Evolutionary conservation across 2,797 vertebrate genomes (phyloP), one percentile per base, ranked within the genome.

Genomic region (Schizopygopsis pylzovi): DNA sequence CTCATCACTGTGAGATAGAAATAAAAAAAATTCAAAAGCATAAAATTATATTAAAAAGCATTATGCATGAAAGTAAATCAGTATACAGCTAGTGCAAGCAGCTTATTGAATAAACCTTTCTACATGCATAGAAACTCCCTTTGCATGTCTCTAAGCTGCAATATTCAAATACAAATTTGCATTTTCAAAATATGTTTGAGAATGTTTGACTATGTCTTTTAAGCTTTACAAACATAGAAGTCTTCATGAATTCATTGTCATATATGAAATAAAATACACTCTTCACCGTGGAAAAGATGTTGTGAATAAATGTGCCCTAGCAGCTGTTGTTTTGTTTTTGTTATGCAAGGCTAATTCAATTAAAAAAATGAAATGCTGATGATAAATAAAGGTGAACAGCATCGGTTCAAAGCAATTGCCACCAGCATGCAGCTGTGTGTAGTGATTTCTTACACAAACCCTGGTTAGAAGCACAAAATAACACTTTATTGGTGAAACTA

Each of bases 1-100:
- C 92, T 92, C 84, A 83, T 22, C 6, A 37, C 20, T 22, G n/a
- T 67, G 71, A n/a, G 47, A 76, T 67, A 41, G 9, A 59, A 18
- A 49, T 49, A n/a, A 73, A 28, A 68, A 39, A 41, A 63, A 67
- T 9, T 10, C 1, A 49, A 20, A 13, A 47, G 1, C 9, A 13
- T 1, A 52, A 4, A 41, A 16, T 73, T 15, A 49, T 52, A 37
- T 22, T 15, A 52, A 10, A 37, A 47, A 22, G 47, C 15, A 56
- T 77, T 18, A 37, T 18, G 28, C 4, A 73, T 47, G 3, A 11
- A 63, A 28, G 56, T 45, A 79, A 63, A 79, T 2, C 13, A 65
- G 52, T 22, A 67, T 39, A 22, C n/a, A n/a, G n/a, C n/a, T n/a
- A n/a, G n/a, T n/a, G n/a, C 20, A 43, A 12, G 18, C 20, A 20